Percentiles rank a stretch among this genome's conserved stretches.
These are phyloP conservation scores for Candidula unifasciata DNA, from an alignment of 2,888 invertebrate genomes.

Conservation along the genomic window DNA sequence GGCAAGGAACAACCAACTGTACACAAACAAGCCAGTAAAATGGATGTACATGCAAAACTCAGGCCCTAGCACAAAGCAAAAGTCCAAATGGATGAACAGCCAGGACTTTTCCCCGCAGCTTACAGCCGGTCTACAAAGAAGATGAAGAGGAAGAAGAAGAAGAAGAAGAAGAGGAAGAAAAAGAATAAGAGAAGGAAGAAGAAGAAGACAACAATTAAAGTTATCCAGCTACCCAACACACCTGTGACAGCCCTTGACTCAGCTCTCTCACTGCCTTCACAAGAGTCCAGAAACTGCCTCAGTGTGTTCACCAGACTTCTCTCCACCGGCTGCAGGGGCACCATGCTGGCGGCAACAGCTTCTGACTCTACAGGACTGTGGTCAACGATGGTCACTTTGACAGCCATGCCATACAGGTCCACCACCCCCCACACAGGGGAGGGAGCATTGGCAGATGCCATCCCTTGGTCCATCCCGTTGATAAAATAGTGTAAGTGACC, in stretches of 20 bases:
- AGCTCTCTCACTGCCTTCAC: constrained; percentile 46
- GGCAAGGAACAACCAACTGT: no score
- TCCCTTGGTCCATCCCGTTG: constrained; percentile 89
- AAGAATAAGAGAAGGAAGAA: neutral
- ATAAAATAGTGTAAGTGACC: constrained; percentile 94
- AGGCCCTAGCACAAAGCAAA: no score
- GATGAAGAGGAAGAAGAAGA: no score
- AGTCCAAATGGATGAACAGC: no score
- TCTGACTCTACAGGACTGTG: constrained; percentile 53
- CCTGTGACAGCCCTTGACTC: constrained; percentile 47
- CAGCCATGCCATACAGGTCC: constrained; percentile 87
- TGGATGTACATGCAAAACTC: no score
- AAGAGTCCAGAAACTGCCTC: constrained; percentile 51
- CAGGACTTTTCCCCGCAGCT: no score
- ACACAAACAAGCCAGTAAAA: no score
- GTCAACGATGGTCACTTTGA: constrained; percentile 75
- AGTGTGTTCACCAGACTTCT: constrained; percentile 49
- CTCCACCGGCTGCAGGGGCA: constrained; percentile 47
- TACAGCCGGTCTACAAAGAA: no score
- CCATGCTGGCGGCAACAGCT: constrained; percentile 30
- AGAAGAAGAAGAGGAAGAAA: neutral
- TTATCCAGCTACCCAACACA: neutral
- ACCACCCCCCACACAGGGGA: constrained; percentile 93
- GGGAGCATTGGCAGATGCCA: constrained; percentile 90
- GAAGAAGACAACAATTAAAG: neutral